phyloP scores from a whole-genome alignment of 2,888 invertebrate genomes.

The Pollenia labialis region DNA sequence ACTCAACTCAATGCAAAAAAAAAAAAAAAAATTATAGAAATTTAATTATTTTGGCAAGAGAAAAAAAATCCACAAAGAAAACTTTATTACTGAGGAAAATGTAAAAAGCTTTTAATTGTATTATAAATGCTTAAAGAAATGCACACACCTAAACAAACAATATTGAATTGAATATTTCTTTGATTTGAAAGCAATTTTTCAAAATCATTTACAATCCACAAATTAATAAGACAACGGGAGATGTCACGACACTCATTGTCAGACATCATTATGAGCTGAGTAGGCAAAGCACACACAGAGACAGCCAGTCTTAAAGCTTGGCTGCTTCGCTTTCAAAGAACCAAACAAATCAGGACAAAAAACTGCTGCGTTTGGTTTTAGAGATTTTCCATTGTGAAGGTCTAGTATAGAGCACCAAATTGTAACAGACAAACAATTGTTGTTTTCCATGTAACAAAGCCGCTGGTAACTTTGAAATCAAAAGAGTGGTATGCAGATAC shows the following conservation, averaged over 20 bases:
- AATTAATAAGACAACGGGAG: constrained; percentile 81
- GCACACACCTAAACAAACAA: not conserved
- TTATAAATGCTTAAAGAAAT: constrained; percentile 38
- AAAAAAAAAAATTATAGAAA: constrained; percentile 17
- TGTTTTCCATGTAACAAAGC: constrained; percentile 68
- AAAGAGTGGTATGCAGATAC: constrained; percentile 40
- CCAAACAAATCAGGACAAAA: not conserved
- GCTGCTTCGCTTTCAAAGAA: constrained; percentile 38
- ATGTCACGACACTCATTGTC: constrained; percentile 79
- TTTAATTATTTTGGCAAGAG: constrained; percentile 54
- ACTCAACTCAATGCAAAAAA: not conserved
- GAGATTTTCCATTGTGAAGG: constrained; percentile 32
- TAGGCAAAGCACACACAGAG: constrained; percentile 31
- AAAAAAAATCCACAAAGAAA: not conserved
- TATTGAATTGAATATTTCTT: constrained; percentile 21
- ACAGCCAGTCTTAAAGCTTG: constrained; percentile 50
- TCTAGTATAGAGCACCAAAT: constrained; percentile 58
- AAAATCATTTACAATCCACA: constrained; percentile 74
- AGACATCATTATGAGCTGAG: constrained; percentile 75
- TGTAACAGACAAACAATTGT: constrained; percentile 67
- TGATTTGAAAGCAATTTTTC: constrained; percentile 72
- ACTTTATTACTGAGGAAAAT: not conserved
- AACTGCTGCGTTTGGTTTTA: constrained; percentile 55
- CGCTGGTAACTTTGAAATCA: constrained; percentile 63
- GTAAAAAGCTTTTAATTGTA: constrained; percentile 52